Evolutionary conservation across 2,888 invertebrate species (phyloP), one percentile per base, ranked within the genome.

Genomic region (Cephus runcator): DNA sequence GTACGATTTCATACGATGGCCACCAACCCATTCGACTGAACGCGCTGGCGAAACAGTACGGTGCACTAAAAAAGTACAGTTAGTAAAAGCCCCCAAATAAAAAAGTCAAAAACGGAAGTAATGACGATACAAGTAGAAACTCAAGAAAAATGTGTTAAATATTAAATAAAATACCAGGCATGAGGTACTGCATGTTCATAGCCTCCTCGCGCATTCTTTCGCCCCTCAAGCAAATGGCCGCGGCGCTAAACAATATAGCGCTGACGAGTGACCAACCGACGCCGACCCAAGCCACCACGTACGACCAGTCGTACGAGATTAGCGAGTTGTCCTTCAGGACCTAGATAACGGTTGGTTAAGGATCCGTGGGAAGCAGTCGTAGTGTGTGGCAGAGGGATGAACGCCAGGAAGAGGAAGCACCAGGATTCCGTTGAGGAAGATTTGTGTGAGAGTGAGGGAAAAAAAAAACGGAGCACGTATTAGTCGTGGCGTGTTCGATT

Each of bases 251-350:
- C 92, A 98, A 94, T 92, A 98, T 96, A 93, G 98, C 97, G 89
- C 97, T 96, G 92, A 98, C 93, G 92, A 98, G 94, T 90, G 97
- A 95, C 93, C 97, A 96, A 88, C 96, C 97, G 91, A 98, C 97
- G 92, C 98, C 98, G 93, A 97, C 96, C 98, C 98, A 98, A 92
- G 98, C 97, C 92, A 98, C 95, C 94, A 98, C 96, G 94, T 98
- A 98, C 89, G 98, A 98, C 98, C 98, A 98, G 93, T 98, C 98
- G 93, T 98, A 98, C 93, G 95, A 95, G 91, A 96, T 94, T 93
- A 96, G 94, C 87, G 96, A 94, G 93, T 96, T 96, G 92, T 97
- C 96, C 93, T 95, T 95, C 92, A 97, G 95, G 92, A 96, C 95
- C 97, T 97, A 94, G 83, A 76, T 87, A 81, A 56, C 56, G 56